Evolutionary conservation across 2,888 invertebrate genomes (phyloP).

Genomic region (Strigamia crassipes): DNA sequence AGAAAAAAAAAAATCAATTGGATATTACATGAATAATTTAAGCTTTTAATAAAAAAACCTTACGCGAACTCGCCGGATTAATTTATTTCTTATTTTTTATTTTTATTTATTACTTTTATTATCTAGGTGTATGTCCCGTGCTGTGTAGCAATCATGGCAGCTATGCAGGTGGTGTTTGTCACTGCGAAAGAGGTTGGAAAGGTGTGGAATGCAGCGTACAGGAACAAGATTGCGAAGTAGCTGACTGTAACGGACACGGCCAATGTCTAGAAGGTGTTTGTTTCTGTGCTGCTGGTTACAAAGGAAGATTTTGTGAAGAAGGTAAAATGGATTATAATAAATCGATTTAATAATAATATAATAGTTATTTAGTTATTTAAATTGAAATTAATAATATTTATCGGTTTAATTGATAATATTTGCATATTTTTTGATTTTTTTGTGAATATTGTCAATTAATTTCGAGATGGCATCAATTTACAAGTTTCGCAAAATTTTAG

Average conservation of each 20-base stretch:
- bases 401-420: too few relatives aligned
- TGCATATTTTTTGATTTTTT: too few relatives aligned
- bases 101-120: background rate
- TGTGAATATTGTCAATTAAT: too few relatives aligned
- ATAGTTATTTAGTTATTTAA: too few relatives aligned
- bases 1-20: background rate
- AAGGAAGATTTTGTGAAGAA: conserved; percentile 91
- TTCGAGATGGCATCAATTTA: too few relatives aligned
- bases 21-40: conserved; percentile 21
- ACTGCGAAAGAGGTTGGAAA: conserved; percentile 98
- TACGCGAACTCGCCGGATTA: background rate
- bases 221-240: conserved; percentile 93
- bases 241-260: conserved; percentile 94
- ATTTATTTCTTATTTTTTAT: background rate
- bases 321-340: conserved; percentile 63
- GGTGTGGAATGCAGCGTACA: conserved; percentile 94
- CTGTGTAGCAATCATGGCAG: conserved; percentile 96
- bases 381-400: too few relatives aligned
- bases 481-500: too few relatives aligned
- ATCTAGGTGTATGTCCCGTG: conserved; percentile 89
- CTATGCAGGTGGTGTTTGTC: conserved; percentile 94
- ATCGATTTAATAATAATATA: too few relatives aligned
- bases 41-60: conserved; percentile 13
- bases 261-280: conserved; percentile 95
- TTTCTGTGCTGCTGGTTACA: conserved; percentile 90